Evolutionary conservation across 2,113 vertebrate genomes (phyloP).

Genomic region (Tachysurus vachellii): DNA sequence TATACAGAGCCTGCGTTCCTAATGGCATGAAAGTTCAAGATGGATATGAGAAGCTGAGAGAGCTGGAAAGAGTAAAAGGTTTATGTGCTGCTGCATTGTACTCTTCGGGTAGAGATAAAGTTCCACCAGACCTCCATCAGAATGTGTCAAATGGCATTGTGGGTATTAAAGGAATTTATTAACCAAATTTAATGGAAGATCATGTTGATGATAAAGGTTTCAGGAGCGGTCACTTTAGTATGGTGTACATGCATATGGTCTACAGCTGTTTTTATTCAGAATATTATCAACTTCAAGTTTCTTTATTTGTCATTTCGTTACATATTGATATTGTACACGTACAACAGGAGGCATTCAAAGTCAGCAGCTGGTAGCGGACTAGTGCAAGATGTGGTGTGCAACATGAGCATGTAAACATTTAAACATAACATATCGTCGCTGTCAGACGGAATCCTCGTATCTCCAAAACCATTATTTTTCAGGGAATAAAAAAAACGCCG

Average conservation of each 20-base stretch:
- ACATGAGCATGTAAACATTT: too few species aligned
- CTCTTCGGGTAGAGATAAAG: neutral
- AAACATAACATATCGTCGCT: too few species aligned
- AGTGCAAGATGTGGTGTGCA: too few species aligned
- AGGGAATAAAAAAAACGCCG: too few species aligned
- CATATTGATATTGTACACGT: too few species aligned
- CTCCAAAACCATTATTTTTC: too few species aligned
- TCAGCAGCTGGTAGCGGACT: too few species aligned
- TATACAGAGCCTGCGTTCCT: too few species aligned
- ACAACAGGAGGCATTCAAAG: too few species aligned
- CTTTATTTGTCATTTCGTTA: too few species aligned
- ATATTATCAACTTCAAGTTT: neutral
- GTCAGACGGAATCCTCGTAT: too few species aligned
- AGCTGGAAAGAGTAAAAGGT: neutral
- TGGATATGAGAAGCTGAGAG: neutral
- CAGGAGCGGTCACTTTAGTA: neutral
- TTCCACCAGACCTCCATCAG: neutral
- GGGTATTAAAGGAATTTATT: neutral
- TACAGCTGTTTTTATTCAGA: neutral
- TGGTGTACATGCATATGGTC: neutral
- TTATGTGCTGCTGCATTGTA: neutral
- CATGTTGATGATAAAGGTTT: neutral
- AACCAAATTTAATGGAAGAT: neutral
- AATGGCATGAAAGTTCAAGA: neutral
- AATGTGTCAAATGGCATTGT: neutral